Conservation (phyloP, 1,140 invertebrate genomes). For the Semibalanus balanoides region DNA sequence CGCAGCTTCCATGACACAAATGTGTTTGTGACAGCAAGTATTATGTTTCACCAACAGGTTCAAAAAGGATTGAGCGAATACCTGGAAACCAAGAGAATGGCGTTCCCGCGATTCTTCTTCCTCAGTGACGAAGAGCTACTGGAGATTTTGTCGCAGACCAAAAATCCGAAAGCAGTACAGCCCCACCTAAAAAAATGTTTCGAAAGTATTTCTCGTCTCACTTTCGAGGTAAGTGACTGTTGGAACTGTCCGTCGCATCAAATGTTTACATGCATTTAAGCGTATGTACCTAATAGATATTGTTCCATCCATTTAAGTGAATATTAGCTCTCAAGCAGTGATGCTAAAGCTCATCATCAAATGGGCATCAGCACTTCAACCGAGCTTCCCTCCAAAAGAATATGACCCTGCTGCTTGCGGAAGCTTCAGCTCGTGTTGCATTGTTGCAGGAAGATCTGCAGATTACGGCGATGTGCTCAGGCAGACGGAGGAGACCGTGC, state of each 20-base stretch:
- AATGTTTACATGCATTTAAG: too few species aligned
- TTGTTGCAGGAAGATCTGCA: conserved; percentile 26
- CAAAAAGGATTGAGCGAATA: conserved; percentile 81
- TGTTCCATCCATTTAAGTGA: too few species aligned
- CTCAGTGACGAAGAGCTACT: conserved; percentile 90
- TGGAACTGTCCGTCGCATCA: too few species aligned
- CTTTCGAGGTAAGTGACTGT: conserved; percentile 54
- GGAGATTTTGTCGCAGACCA: conserved; percentile 91
- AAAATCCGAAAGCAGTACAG: conserved; percentile 86
- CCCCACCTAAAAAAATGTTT: conserved; percentile 95
- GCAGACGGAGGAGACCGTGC: conserved; percentile 76
- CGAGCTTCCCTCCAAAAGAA: too few species aligned
- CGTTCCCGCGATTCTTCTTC: conserved; percentile 93
- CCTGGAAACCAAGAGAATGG: conserved; percentile 86
- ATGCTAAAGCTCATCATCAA: too few species aligned
- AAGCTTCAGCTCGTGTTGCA: not conserved
- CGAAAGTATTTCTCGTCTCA: conserved; percentile 59
- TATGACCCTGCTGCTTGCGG: too few species aligned
- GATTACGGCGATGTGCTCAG: conserved; percentile 79
- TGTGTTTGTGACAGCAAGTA: conserved; percentile 47
- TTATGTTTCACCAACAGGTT: conserved; percentile 41
- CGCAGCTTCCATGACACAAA: too few species aligned
- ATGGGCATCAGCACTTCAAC: too few species aligned
- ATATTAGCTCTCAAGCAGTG: too few species aligned
- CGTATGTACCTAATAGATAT: too few species aligned